These are phyloP conservation scores for Idaea aversata DNA, from an alignment of 2,888 invertebrate species.

Conservation along the genomic window DNA sequence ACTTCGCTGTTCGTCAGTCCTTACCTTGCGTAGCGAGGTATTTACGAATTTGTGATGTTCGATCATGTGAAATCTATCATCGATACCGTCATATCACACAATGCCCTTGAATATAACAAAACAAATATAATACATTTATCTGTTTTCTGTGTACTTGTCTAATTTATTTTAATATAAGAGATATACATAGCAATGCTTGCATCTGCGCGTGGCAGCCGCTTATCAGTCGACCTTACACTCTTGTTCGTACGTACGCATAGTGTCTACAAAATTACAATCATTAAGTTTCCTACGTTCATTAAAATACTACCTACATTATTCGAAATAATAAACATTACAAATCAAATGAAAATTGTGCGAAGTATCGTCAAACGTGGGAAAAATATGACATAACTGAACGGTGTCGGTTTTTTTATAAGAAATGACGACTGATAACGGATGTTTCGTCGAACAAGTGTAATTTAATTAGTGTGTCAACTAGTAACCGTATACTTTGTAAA, in stretches of 20 bases:
- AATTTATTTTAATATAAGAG: constrained; percentile 27
- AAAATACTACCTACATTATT: not conserved
- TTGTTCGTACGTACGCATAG: not conserved
- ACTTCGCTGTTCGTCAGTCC: too few relatives aligned
- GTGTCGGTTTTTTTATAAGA: not conserved
- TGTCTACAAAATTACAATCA: not conserved
- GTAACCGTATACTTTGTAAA: not conserved
- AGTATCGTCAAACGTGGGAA: not conserved
- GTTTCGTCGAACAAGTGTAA: not conserved
- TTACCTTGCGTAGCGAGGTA: too few relatives aligned
- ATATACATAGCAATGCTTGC: constrained; percentile 36
- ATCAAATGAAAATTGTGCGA: not conserved
- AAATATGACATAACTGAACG: not conserved
- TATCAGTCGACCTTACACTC: constrained; percentile 61
- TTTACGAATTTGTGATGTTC: not conserved
- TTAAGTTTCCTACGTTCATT: not conserved
- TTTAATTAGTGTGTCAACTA: not conserved
- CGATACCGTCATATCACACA: constrained; percentile 37
- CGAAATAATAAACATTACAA: not conserved
- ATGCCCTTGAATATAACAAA: constrained; percentile 19
- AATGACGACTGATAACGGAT: not conserved
- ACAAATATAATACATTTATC: constrained; percentile 22
- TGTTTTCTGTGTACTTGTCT: constrained; percentile 24
- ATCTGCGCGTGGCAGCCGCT: constrained; percentile 47
- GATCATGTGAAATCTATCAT: not conserved